Evolutionary conservation across 2,888 invertebrate genomes (phyloP), one percentile per base, ranked within the genome.

Genomic region (Drosophila flavopinicola): DNA sequence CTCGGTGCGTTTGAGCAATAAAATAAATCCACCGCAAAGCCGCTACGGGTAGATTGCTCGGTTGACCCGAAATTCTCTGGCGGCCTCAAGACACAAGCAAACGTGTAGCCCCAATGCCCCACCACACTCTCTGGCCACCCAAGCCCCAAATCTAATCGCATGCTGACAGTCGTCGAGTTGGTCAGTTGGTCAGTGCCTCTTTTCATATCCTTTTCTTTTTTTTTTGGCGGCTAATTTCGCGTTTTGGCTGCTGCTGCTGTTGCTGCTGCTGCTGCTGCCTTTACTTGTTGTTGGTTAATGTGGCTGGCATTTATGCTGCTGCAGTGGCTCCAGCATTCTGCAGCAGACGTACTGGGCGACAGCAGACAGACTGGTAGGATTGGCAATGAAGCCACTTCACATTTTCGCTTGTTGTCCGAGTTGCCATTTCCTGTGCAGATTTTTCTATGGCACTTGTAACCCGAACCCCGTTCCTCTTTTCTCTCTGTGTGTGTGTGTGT

Each of bases 21-120:
- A 82, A 86, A 82, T 86, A 82, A 82, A 82, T 86, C 82, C 85
- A 82, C 82, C 85, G 67, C 85, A 82, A 82, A 82, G 85, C 85
- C 78, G 68, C 82, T 78, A 72, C 82, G 85, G 68, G 51, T 80
- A 86, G 78, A 85, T 86, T 86, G 86, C 72, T 79, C 30, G 76
- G 75, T 66, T 82, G 85, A 78, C 80, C 85, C 74, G 33, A 76
- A 75, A 63, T 60, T 66, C 58, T 65, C 39, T 15, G 15, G 37
- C 1, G 15, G 3, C 6, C 3, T 1, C n/a, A n/a, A n/a, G 17
- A 17, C 17, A 37, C 1, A 35, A 7, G 6, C 15, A 10, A 17
- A 37, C 6, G 17, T 17, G 17, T 6, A 35, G 15, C 17, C 10
- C 17, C 37, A n/a, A 37, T n/a, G n/a, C n/a, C n/a, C n/a, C n/a